phyloP scores from a whole-genome alignment of 2,797 vertebrate species.

The Anolis apletophallus region DNA sequence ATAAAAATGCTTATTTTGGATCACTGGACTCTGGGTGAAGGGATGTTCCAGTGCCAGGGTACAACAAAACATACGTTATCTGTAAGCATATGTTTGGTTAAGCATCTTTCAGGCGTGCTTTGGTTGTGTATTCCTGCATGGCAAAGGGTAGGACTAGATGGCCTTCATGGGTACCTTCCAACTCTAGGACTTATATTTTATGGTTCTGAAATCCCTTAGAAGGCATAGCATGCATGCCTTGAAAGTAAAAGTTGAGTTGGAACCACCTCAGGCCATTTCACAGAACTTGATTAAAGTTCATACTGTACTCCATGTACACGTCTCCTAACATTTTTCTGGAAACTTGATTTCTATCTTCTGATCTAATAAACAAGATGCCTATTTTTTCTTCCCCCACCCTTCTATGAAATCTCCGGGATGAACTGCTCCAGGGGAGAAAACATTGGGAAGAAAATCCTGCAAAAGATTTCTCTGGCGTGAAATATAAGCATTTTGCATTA shows the following conservation, averaged over 20 bases:
- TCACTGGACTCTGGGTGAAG: too few relatives aligned
- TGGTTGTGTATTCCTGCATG: background rate
- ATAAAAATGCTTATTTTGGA: too few relatives aligned
- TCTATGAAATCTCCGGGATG: background rate
- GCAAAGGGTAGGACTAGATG: background rate
- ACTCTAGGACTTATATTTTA: background rate
- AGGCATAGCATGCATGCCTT: too few relatives aligned
- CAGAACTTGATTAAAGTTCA: too few relatives aligned
- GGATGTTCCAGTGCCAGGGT: too few relatives aligned
- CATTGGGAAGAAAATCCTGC: background rate
- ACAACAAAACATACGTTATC: too few relatives aligned
- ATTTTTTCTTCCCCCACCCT: background rate
- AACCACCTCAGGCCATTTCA: background rate
- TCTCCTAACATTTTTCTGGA: constrained; percentile 1
- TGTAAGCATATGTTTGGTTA: too few relatives aligned
- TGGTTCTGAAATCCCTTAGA: background rate
- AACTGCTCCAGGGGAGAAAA: constrained; percentile 23
- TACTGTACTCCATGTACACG: background rate
- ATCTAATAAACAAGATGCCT: background rate
- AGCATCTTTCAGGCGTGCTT: background rate
- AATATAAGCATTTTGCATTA: background rate
- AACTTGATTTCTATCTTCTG: constrained; percentile 41
- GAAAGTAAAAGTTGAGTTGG: too few relatives aligned
- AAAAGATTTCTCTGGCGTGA: background rate
- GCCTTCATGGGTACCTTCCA: background rate